Percentiles rank a stretch among this genome's conserved stretches.
Conservation (phyloP, 2,797 vertebrate species). For the Amniataba percoides region DNA sequence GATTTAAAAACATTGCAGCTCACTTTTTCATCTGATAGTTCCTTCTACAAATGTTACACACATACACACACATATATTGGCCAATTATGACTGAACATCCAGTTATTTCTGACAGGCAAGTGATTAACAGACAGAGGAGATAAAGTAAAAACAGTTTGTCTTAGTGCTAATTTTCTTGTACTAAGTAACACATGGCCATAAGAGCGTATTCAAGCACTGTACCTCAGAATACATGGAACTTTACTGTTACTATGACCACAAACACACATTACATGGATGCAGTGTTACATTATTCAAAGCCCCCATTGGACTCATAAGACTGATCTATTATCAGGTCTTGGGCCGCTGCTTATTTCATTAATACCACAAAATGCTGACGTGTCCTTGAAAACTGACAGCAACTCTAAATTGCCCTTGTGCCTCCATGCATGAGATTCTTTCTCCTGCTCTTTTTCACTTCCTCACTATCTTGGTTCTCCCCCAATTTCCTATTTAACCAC, state of each 20-base stretch:
- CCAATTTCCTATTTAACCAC: constrained; percentile 57
- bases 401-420: constrained; percentile 65
- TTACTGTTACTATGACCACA: neutral
- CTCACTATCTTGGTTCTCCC: constrained; percentile 41
- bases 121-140: neutral
- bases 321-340: constrained; percentile 52
- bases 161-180: neutral
- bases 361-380: constrained; percentile 58
- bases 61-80: neutral
- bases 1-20: constrained; percentile 9
- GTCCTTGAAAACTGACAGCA: constrained; percentile 73
- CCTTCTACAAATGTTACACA: constrained; percentile 5
- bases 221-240: neutral
- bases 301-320: constrained; percentile 37
- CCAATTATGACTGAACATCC: constrained; percentile 1
- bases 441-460: constrained; percentile 13
- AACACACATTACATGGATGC: constrained; percentile 14
- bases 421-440: constrained; percentile 54
- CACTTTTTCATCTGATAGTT: neutral
- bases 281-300: constrained; percentile 40
- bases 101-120: neutral
- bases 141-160: neutral
- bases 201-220: too few relatives aligned
- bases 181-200: too few relatives aligned
- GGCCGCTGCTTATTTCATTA: constrained; percentile 67